Percentiles rank a stretch among this genome's conserved stretches.
Evolutionary conservation across 1,140 invertebrate genomes (phyloP).

Genomic region (Himalopsyche phryganea): DNA sequence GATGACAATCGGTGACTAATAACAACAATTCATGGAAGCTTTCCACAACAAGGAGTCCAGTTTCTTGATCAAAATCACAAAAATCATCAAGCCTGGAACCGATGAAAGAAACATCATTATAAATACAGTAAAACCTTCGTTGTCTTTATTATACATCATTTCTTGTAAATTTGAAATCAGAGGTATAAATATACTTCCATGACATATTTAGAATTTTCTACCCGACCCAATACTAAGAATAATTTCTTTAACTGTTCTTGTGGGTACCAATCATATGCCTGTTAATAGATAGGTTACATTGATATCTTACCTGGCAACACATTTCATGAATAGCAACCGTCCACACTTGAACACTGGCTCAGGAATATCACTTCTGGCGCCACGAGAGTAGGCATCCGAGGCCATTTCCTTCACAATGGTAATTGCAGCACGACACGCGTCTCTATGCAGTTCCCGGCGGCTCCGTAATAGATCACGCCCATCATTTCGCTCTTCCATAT

Average conservation of each 20-base stretch:
- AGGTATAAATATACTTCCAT: too few species aligned
- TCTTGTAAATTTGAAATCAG: too few species aligned
- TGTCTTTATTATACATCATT: too few species aligned
- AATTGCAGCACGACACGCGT: constrained; percentile 36
- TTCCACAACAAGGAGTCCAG: constrained; percentile 46
- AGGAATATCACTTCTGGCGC: too few species aligned
- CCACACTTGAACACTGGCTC: background rate
- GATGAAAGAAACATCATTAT: constrained; percentile 7
- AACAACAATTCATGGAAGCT: constrained; percentile 52
- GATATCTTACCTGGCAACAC: constrained; percentile 34
- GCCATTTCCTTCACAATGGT: background rate
- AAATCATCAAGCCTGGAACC: constrained; percentile 43
- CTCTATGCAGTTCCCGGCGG: constrained; percentile 48
- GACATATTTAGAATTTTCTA: too few species aligned
- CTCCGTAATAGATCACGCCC: constrained; percentile 35
- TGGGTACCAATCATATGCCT: too few species aligned
- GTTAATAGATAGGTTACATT: too few species aligned
- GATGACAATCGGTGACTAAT: constrained; percentile 40
- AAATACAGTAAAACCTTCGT: constrained; percentile 12
- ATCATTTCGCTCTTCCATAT: too few species aligned
- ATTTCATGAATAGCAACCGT: constrained; percentile 41
- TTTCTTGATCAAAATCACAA: constrained; percentile 42
- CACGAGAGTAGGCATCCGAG: too few species aligned
- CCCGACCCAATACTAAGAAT: too few species aligned
- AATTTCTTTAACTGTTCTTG: too few species aligned